Conservation (phyloP, 2,797 vertebrate species). For the Helarctos malayanus region DNA sequence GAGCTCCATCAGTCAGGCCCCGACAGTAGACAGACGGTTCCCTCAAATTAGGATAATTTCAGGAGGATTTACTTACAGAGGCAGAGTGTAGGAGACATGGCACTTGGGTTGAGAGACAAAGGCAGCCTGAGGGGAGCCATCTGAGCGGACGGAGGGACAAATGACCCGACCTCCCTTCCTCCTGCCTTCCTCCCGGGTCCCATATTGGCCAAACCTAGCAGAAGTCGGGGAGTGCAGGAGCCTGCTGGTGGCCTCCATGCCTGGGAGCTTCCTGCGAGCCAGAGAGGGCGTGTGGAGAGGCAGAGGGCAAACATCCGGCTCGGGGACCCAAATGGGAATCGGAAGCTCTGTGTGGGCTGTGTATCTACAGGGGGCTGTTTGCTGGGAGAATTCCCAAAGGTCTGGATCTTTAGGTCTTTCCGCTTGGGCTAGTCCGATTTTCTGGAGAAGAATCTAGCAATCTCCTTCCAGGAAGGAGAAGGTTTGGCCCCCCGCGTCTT, state of each 20-base stretch:
- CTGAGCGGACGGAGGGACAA: background rate
- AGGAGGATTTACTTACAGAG: background rate
- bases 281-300: background rate
- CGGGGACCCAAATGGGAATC: background rate
- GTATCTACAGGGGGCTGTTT: background rate
- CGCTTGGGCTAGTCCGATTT: background rate
- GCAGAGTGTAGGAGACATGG: background rate
- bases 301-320: background rate
- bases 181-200: background rate
- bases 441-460: background rate
- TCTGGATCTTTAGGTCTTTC: background rate
- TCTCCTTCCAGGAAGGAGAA: background rate
- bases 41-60: background rate
- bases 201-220: background rate
- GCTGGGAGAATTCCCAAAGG: background rate
- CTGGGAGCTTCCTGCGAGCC: background rate
- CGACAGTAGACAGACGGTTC: background rate
- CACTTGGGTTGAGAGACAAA: background rate
- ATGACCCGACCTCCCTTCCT: accelerated
- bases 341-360: too few species aligned
- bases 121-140: background rate
- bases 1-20: background rate
- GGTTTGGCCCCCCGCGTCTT: background rate
- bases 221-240: background rate
- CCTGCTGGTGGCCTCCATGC: background rate